phyloP scores from a whole-genome alignment of 2,113 vertebrate species.

The Crotalus tigris region DNA sequence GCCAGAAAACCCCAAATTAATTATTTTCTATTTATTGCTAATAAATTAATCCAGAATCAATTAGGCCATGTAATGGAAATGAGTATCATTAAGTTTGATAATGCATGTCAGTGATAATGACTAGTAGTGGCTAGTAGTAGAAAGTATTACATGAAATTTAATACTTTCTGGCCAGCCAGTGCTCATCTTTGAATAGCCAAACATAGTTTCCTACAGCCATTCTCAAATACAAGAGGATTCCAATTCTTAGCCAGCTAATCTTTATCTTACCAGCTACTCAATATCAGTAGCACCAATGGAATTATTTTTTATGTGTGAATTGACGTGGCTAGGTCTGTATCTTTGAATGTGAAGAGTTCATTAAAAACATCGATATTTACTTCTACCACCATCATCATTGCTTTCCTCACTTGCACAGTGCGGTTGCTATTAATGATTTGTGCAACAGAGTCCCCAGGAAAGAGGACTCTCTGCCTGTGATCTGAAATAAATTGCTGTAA shows the following conservation, averaged over 20 bases:
- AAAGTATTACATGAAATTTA: no score
- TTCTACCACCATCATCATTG: not conserved
- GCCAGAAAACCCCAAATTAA: slow-evolving; percentile 13
- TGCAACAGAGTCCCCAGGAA: not conserved
- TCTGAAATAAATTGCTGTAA: not conserved
- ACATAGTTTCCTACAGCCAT: not conserved
- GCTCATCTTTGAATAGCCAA: not conserved
- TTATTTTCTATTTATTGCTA: not conserved
- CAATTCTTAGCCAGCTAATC: not conserved
- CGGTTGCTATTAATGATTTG: not conserved
- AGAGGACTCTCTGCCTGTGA: not conserved
- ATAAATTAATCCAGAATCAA: not conserved
- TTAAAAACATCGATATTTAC: not conserved
- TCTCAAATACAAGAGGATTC: not conserved
- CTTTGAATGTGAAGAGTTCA: not conserved
- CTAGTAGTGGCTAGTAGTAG: not conserved
- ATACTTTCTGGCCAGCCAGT: not conserved
- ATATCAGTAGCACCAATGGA: not conserved
- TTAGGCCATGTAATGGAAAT: not conserved
- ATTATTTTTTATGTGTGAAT: not conserved
- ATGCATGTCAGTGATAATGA: not conserved
- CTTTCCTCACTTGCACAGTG: not conserved
- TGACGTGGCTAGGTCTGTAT: not conserved
- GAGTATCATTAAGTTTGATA: not conserved
- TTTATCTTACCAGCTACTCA: not conserved